Percentiles rank a stretch among this genome's conserved stretches.
These are phyloP conservation scores for Drosophila funebris DNA, from an alignment of 1,140 invertebrate species.

Conservation along the genomic window DNA sequence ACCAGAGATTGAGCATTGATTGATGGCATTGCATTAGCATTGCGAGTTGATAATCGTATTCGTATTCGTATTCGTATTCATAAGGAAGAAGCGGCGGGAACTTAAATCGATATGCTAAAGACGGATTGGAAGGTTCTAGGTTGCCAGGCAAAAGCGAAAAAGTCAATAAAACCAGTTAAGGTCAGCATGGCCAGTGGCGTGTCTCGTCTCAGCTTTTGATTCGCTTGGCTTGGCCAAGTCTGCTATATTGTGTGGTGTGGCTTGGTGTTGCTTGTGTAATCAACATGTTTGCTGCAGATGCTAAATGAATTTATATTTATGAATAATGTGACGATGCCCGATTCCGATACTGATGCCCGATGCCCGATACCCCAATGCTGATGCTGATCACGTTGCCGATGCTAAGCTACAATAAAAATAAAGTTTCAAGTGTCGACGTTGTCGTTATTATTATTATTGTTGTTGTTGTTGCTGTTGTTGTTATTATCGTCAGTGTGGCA, in stretches of 20 bases:
- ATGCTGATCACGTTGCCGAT: slow-evolving; percentile 70
- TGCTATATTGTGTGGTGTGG: not conserved
- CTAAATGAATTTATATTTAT: slow-evolving; percentile 78
- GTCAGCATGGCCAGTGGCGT: slow-evolving; percentile 50
- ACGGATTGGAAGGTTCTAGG: slow-evolving; percentile 74
- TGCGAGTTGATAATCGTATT: slow-evolving; percentile 4
- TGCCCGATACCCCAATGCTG: slow-evolving; percentile 31
- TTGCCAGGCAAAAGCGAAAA: slow-evolving; percentile 53
- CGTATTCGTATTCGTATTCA: slow-evolving; percentile 25
- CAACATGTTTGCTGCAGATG: slow-evolving; percentile 76
- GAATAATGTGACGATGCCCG: slow-evolving; percentile 67
- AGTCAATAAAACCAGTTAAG: slow-evolving; percentile 82
- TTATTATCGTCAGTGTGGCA: slow-evolving; percentile 61
- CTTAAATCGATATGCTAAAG: slow-evolving; percentile 56
- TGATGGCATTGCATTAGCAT: slow-evolving; percentile 48
- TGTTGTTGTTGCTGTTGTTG: slow-evolving; percentile 29
- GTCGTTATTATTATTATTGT: slow-evolving; percentile 3
- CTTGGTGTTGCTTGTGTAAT: slow-evolving; percentile 67
- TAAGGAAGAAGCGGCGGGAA: slow-evolving; percentile 34
- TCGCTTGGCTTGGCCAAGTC: slow-evolving; percentile 2
- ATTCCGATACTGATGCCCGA: not conserved
- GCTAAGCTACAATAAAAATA: slow-evolving; percentile 72
- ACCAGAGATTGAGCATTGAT: slow-evolving; percentile 37
- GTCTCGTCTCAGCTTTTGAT: no score
- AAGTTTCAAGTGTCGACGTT: slow-evolving; percentile 73